Evolutionary conservation across 2,113 vertebrate genomes (phyloP).

Genomic region (Irena cyanogastra): DNA sequence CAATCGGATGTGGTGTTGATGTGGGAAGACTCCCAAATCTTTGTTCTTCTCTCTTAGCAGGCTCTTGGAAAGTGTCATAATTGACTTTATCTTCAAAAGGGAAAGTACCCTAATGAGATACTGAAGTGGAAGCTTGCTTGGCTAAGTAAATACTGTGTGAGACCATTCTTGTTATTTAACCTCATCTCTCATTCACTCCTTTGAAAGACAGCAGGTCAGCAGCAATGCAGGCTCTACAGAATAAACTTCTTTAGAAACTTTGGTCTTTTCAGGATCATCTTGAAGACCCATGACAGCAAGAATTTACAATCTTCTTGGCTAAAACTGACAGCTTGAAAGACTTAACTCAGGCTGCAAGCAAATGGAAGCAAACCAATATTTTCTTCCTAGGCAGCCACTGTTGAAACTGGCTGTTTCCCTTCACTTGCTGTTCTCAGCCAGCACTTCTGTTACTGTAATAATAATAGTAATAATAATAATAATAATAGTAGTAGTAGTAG

Average conservation of each 20-base stretch:
- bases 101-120: background rate
- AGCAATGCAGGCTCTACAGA: background rate
- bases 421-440: constrained; percentile 12
- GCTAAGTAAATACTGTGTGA: background rate
- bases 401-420: background rate
- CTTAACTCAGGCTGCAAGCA: background rate
- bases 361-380: background rate
- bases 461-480: background rate
- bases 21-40: background rate
- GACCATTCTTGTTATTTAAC: background rate
- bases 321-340: background rate
- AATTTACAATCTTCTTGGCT: background rate
- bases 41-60: background rate
- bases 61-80: background rate
- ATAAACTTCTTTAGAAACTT: background rate
- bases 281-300: background rate
- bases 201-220: background rate
- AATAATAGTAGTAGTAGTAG: too few relatives aligned
- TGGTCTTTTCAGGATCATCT: background rate
- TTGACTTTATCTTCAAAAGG: background rate
- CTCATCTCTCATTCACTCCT: background rate
- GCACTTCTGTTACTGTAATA: constrained; percentile 2
- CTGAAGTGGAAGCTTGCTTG: background rate
- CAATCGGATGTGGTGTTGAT: background rate
- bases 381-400: background rate